These are phyloP conservation scores for Drosophila prostipennis DNA, from an alignment of 2,888 invertebrate species.

Conservation along the genomic window DNA sequence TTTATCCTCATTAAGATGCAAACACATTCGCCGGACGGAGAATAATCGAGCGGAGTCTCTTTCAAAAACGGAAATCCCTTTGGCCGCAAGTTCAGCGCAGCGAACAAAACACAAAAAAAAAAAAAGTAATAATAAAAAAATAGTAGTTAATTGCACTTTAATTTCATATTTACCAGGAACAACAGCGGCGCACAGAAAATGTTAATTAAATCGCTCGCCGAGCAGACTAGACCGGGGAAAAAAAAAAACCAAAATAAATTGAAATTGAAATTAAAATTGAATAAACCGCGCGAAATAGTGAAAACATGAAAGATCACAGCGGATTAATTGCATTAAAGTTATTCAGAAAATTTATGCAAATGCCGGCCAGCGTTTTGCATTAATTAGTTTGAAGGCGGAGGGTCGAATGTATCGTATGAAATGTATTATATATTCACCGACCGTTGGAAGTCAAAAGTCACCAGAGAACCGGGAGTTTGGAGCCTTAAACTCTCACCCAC, in stretches of 20 bases:
- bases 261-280: constrained; percentile 38
- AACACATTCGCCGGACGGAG: constrained; percentile 10
- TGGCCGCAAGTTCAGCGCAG: constrained; percentile 3
- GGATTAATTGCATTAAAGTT: constrained; percentile 54
- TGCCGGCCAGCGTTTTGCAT: constrained; percentile 29
- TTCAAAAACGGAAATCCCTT: constrained; percentile 29
- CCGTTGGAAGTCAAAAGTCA: constrained; percentile 3
- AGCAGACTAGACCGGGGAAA: constrained; percentile 3
- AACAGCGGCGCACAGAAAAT: constrained; percentile 11
- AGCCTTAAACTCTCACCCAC: constrained; percentile 21
- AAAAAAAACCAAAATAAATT: constrained; percentile 15
- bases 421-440: background rate
- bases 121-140: background rate
- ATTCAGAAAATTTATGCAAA: constrained; percentile 45
- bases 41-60: constrained; percentile 8
- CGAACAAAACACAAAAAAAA: constrained; percentile 5
- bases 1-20: constrained; percentile 36
- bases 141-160: constrained; percentile 39
- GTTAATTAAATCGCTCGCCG: constrained; percentile 32
- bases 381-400: constrained; percentile 20
- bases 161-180: constrained; percentile 34
- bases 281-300: constrained; percentile 33
- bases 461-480: background rate
- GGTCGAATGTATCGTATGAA: background rate
- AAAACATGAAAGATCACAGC: constrained; percentile 28